These are phyloP conservation scores for Physella acuta DNA, from an alignment of 1,140 invertebrate genomes.

Conservation along the genomic window DNA sequence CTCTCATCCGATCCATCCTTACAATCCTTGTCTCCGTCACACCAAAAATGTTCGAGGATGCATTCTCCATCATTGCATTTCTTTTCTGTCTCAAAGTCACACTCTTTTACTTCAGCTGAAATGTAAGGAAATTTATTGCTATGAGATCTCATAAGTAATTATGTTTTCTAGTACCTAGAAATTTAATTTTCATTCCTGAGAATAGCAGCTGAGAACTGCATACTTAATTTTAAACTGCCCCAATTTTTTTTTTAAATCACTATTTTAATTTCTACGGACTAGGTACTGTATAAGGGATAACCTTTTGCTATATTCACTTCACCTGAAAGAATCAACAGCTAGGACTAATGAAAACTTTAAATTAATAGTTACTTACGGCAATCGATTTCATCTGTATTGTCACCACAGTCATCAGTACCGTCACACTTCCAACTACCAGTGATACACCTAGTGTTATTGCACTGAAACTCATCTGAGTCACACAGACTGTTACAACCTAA, in stretches of 20 bases:
- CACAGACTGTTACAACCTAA: too few species aligned
- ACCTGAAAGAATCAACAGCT: too few species aligned
- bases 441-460: conserved; percentile 75
- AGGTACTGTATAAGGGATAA: too few species aligned
- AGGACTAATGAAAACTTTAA: too few species aligned
- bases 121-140: conserved; percentile 17
- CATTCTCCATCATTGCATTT: conserved; percentile 69
- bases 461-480: conserved; percentile 76
- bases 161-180: background rate
- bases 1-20: conserved; percentile 75
- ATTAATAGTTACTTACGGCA: conserved; percentile 32
- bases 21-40: conserved; percentile 91
- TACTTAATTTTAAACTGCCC: background rate
- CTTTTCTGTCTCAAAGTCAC: conserved; percentile 31
- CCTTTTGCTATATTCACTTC: too few species aligned
- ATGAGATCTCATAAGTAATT: background rate
- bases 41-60: conserved; percentile 88
- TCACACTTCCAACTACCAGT: conserved; percentile 95
- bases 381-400: conserved; percentile 64
- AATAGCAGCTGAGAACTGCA: background rate
- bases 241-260: background rate
- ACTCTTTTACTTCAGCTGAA: too few species aligned
- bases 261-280: too few species aligned
- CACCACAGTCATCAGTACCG: conserved; percentile 91
- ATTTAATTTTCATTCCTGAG: background rate